Conservation (phyloP, 2,113 vertebrate species). For the Probosciger aterrimus region DNA sequence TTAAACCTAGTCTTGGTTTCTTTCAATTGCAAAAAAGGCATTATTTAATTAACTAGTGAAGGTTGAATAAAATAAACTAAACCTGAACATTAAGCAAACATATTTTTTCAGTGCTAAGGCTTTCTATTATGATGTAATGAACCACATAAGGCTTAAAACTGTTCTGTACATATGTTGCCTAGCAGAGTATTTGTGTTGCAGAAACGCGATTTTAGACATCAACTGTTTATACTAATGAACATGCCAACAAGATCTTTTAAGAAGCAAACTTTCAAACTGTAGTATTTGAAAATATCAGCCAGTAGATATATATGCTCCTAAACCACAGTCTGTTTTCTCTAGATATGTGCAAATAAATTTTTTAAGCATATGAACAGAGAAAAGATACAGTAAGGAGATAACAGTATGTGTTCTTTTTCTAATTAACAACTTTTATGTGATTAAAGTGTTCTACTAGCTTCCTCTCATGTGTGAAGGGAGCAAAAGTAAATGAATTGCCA, state of each 20-base stretch:
- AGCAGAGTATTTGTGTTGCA: neutral
- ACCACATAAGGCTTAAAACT: neutral
- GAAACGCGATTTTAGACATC: neutral
- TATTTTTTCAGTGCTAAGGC: neutral
- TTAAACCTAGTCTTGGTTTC: neutral
- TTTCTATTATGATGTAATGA: neutral
- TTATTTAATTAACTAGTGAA: neutral
- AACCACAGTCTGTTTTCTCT: neutral
- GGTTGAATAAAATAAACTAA: neutral
- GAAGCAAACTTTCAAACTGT: neutral
- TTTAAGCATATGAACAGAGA: neutral
- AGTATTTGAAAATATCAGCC: neutral
- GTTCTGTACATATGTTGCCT: neutral
- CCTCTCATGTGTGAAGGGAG: constrained; percentile 9
- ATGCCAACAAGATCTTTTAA: neutral
- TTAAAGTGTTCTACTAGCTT: neutral
- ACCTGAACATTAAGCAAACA: neutral
- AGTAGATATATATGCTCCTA: neutral
- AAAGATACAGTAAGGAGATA: neutral
- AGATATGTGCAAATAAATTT: neutral
- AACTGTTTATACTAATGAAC: neutral
- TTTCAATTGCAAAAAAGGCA: neutral
- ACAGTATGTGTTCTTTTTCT: neutral
- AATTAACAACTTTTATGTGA: neutral
- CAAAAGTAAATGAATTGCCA: constrained; percentile 36